A percentile compares a stretch with the other conserved stretches of the same genome.
Evolutionary conservation across 1,140 invertebrate genomes (phyloP).

Genomic region (Mya arenaria): DNA sequence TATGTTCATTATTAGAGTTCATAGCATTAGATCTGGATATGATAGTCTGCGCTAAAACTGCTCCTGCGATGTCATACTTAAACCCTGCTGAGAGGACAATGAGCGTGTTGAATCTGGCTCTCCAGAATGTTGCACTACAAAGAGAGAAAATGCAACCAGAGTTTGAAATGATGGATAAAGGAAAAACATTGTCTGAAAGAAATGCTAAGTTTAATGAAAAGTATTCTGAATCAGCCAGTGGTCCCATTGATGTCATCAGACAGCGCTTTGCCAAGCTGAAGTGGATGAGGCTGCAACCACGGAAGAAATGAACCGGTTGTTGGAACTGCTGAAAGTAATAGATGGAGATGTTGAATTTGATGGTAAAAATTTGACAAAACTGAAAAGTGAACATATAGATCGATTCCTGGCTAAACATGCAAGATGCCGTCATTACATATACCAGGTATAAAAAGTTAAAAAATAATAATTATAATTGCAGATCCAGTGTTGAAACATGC

Average conservation of each 20-base stretch:
- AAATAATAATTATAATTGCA: too few relatives aligned
- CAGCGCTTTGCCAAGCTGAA: conserved; percentile 20
- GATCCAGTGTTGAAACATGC: too few relatives aligned
- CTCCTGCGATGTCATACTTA: conserved; percentile 16
- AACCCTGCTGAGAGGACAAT: conserved; percentile 24
- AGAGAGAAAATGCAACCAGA: conserved; percentile 12
- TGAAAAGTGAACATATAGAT: conserved; percentile 11
- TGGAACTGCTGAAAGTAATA: background rate
- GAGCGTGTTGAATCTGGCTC: conserved; percentile 3
- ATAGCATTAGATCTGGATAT: conserved; percentile 50
- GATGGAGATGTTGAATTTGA: conserved; percentile 10
- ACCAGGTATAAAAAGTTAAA: conserved; percentile 1
- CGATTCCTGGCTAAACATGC: conserved; percentile 28
- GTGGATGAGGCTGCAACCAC: background rate
- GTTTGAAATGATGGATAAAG: conserved; percentile 27
- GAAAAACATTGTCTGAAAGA: background rate
- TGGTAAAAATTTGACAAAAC: conserved; percentile 1
- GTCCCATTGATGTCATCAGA: background rate
- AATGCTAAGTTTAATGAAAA: background rate
- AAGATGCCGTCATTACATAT: conserved; percentile 29
- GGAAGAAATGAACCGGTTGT: background rate
- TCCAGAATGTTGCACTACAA: conserved; percentile 15
- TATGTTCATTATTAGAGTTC: conserved; percentile 36
- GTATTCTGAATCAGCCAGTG: background rate
- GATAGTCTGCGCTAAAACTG: conserved; percentile 32